Percentiles rank a stretch among this genome's conserved stretches.
Conservation (phyloP, 2,797 vertebrate genomes). For the Ambastaia sidthimunki region DNA sequence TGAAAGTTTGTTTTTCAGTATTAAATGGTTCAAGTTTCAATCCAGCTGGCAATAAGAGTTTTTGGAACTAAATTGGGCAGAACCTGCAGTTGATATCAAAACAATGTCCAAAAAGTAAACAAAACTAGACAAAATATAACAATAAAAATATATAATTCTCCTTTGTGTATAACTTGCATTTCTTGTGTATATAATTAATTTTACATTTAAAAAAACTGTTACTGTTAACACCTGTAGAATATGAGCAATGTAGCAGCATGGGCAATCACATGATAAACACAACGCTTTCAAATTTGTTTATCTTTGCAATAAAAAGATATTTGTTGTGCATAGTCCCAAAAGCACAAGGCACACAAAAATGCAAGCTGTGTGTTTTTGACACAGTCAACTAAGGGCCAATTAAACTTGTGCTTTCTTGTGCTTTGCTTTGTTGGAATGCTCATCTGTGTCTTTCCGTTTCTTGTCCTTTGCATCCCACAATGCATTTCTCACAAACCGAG, state of each 20-base stretch:
- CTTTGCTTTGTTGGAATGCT: slow-evolving; percentile 44
- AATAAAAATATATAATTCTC: too few species aligned
- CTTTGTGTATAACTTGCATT: too few species aligned
- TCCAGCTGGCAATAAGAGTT: too few species aligned
- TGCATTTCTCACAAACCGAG: slow-evolving; percentile 89
- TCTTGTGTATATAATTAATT: too few species aligned
- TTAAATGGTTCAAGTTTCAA: too few species aligned
- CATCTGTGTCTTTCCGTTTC: slow-evolving; percentile 53
- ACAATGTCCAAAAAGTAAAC: too few species aligned
- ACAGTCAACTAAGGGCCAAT: slow-evolving; percentile 52
- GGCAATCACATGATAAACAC: background rate
- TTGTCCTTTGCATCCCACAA: slow-evolving; percentile 83
- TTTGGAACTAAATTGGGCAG: too few species aligned
- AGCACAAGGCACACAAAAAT: background rate
- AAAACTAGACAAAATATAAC: too few species aligned
- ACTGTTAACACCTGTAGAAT: background rate
- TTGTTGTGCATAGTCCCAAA: background rate
- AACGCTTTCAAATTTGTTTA: background rate
- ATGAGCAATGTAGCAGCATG: background rate
- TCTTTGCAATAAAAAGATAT: background rate
- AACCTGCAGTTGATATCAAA: too few species aligned
- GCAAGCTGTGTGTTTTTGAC: background rate
- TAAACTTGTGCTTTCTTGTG: slow-evolving; percentile 66
- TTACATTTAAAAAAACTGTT: too few species aligned
- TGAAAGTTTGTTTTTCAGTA: background rate